Evolutionary conservation across 2,888 invertebrate genomes (phyloP), one percentile per base, ranked within the genome.

Genomic region (Cantharis rustica): DNA sequence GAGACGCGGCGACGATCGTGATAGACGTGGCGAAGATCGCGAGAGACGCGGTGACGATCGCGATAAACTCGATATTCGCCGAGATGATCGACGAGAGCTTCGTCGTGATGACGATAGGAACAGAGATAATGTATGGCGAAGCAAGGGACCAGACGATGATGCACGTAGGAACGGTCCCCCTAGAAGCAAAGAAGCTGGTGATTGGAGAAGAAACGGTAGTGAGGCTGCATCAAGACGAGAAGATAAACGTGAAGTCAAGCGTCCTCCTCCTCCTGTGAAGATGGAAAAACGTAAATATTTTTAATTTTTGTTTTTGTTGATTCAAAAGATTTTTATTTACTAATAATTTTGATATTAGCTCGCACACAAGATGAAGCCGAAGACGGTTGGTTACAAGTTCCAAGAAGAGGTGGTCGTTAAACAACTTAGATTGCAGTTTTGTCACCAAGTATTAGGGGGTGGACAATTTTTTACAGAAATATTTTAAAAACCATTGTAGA

Each of bases 311-410:
- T 20, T 66, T 20, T 23, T 20, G 4, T n/a, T 20, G n/a, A 3
- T 2, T 23, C 9, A 9, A 1, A 16, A 0, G 20, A 20, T 23
- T 66, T 15, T 9, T n/a, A 66, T 66, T 20, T 16, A 66, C 16
- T 20, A 20, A 20, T 20, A 66, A 66, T 66, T 66, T 66, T 20
- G 10, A 17, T 63, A 83, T 79, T 83, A 82, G 85, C 83, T n/a
- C 84, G 83, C 75, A 86, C 83, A 27, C 23, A 82, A 73, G 75
- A 83, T 9, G 87, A 87, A 77, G 85, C 82, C 61, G 86, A 86
- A 69, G 87, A 86, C 68, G 88, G 86, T n/a, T 84, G 86, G 85
- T 86, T 85, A 77, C 84, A 85, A 80, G 85, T 84, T 63, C 2
- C 17, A 17, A 83, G 83, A 10, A 79, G 75, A 71, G 86, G 47